Conservation (phyloP, 2,888 invertebrate genomes). For the Chymomyza procnemis region DNA sequence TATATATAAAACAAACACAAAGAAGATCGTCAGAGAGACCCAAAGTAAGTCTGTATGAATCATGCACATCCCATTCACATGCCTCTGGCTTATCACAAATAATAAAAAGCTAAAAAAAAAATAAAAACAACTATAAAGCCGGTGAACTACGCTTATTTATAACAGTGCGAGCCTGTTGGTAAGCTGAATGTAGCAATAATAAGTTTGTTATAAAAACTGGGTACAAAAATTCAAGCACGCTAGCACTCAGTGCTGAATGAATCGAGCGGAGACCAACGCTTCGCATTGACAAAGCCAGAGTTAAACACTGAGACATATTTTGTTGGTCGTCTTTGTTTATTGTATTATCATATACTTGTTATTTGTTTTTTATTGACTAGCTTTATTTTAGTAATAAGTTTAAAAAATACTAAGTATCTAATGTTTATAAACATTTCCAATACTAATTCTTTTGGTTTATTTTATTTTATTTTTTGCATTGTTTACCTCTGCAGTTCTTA, state of each 20-base stretch:
- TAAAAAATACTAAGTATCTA: slow-evolving; percentile 39
- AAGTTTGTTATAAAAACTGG: no score
- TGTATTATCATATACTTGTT: background rate
- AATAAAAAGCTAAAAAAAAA: background rate
- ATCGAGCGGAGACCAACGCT: background rate
- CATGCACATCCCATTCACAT: background rate
- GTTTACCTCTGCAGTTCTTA: background rate
- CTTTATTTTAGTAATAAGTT: slow-evolving; percentile 30
- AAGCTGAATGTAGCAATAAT: no score
- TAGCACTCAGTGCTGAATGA: background rate
- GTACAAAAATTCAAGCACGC: no score
- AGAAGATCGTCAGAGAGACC: background rate
- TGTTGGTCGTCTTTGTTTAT: slow-evolving; percentile 41
- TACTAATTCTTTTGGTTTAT: background rate
- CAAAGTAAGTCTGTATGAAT: background rate
- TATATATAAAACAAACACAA: background rate
- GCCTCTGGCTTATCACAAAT: background rate
- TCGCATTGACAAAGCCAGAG: background rate
- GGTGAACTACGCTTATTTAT: background rate
- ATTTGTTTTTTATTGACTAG: slow-evolving; percentile 33
- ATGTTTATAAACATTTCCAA: slow-evolving; percentile 13
- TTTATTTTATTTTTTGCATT: background rate
- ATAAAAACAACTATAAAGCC: no score
- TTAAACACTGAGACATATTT: background rate
- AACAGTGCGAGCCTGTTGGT: no score